A percentile compares a stretch with the other conserved stretches of the same genome.
Evolutionary conservation across 2,888 invertebrate species (phyloP).

Genomic region (Carpatolechia fugitivella): DNA sequence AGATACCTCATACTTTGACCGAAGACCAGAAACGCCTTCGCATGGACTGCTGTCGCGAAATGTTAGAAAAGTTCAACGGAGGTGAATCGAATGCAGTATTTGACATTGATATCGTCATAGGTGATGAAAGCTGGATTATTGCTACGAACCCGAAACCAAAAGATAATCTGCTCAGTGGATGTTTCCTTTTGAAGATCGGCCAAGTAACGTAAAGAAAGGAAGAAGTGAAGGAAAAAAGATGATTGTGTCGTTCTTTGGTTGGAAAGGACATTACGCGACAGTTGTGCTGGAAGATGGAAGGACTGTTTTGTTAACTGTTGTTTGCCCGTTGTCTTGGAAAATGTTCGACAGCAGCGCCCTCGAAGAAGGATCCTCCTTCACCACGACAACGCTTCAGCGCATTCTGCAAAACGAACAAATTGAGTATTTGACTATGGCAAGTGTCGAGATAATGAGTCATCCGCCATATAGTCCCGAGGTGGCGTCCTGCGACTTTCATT

Average conservation of each 20-base stretch:
- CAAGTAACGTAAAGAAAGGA: not conserved
- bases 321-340: too few relatives aligned
- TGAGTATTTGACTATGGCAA: too few relatives aligned
- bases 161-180: conserved; percentile 5
- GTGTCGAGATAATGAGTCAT: too few relatives aligned
- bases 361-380: conserved; percentile 3
- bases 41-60: conserved; percentile 15
- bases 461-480: too few relatives aligned
- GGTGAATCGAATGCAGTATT: conserved; percentile 14
- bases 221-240: not conserved
- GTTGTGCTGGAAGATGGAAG: not conserved
- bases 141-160: conserved; percentile 13
- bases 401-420: too few relatives aligned
- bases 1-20: conserved; percentile 18
- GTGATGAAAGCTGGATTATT: conserved; percentile 17
- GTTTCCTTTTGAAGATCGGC: too few relatives aligned
- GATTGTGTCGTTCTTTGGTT: not conserved
- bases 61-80: conserved; percentile 15
- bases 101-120: conserved; percentile 9
- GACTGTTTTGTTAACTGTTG: too few relatives aligned
- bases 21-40: conserved; percentile 18
- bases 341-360: too few relatives aligned
- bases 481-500: conserved; percentile 13
- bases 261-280: not conserved
- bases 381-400: too few relatives aligned